Conservation (phyloP, 1,140 invertebrate genomes). For the Platyura marginata region DNA sequence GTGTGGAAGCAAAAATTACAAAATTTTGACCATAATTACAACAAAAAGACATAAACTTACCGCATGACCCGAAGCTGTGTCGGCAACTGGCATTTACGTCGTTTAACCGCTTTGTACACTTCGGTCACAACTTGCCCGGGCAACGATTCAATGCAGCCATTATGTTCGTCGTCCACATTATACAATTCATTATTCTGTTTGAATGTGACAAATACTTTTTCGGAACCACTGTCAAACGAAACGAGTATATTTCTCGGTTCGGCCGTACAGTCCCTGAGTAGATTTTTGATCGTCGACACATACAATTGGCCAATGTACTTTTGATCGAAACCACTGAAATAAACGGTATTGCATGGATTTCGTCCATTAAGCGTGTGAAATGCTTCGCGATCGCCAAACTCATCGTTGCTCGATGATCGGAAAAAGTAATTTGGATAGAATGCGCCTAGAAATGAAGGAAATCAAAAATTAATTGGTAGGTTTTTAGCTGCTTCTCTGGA, state of each 20-base stretch:
- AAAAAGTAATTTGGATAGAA: slow-evolving; percentile 88
- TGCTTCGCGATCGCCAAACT: slow-evolving; percentile 35
- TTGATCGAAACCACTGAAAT: slow-evolving; percentile 40
- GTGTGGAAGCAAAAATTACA: too few species aligned
- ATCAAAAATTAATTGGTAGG: background rate
- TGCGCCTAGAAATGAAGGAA: slow-evolving; percentile 48
- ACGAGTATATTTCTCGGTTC: slow-evolving; percentile 31
- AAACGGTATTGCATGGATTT: slow-evolving; percentile 60
- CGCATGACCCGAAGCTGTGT: background rate
- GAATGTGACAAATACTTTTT: slow-evolving; percentile 41
- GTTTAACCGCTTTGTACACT: slow-evolving; percentile 61
- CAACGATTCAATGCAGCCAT: slow-evolving; percentile 14
- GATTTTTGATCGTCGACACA: slow-evolving; percentile 31
- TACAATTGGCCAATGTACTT: slow-evolving; percentile 59
- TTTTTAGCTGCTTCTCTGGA: too few species aligned
- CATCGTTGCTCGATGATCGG: slow-evolving; percentile 27
- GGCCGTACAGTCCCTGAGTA: slow-evolving; percentile 25
- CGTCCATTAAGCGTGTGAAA: slow-evolving; percentile 41
- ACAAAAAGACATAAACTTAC: too few species aligned
- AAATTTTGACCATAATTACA: too few species aligned
- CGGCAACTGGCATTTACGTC: background rate
- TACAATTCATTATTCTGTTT: slow-evolving; percentile 9
- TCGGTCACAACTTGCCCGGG: slow-evolving; percentile 42
- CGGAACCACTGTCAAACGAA: slow-evolving; percentile 33
- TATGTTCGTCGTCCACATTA: slow-evolving; percentile 6